Conservation (phyloP, 2,797 vertebrate genomes). For the Nyctibius grandis region DNA sequence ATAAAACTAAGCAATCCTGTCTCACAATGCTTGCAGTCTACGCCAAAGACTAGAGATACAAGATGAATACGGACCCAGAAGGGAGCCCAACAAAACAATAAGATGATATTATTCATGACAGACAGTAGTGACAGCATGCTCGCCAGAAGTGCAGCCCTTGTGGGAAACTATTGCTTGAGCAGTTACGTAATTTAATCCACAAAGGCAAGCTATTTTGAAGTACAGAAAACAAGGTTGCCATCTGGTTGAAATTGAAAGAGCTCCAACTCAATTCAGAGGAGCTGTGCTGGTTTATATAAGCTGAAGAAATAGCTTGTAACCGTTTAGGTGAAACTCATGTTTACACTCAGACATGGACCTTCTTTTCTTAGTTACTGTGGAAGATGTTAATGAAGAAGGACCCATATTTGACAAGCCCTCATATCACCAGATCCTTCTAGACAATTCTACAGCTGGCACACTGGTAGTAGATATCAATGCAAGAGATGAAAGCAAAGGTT, state of each 20-base stretch:
- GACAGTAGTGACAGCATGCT: background rate
- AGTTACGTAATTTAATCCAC: background rate
- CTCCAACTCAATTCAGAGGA: background rate
- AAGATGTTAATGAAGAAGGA: constrained; percentile 65
- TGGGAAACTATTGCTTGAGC: background rate
- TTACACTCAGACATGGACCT: background rate
- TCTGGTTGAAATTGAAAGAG: background rate
- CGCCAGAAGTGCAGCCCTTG: background rate
- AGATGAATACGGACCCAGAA: background rate
- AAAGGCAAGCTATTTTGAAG: background rate
- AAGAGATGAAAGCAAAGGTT: constrained; percentile 32
- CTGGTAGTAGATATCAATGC: constrained; percentile 58
- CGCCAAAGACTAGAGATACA: background rate
- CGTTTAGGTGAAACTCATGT: background rate
- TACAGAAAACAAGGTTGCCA: background rate
- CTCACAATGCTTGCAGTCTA: background rate
- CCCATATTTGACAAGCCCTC: constrained; percentile 47
- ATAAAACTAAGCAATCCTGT: background rate
- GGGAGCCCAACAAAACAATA: background rate
- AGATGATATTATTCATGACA: background rate
- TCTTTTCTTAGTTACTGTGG: constrained; percentile 44
- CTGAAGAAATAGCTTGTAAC: background rate
- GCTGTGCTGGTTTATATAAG: background rate
- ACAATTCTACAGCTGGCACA: constrained; percentile 29
- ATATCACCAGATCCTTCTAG: constrained; percentile 36